phyloP scores from a whole-genome alignment of 2,113 vertebrate genomes.

The Gyps fulvus region DNA sequence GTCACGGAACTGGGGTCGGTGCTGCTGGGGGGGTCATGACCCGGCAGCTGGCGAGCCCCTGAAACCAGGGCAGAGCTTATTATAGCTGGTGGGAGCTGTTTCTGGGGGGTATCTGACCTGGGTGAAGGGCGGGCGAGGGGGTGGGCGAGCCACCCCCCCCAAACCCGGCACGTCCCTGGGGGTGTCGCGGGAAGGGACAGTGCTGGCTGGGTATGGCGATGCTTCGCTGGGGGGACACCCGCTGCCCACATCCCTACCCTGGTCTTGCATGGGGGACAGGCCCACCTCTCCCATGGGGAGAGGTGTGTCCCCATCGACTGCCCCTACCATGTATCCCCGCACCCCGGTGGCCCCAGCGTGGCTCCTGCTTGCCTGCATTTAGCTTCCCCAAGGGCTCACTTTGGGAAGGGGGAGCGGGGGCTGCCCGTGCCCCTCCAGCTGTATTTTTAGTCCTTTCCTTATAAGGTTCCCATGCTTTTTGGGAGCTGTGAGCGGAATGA shows the following conservation, averaged over 20 bases:
- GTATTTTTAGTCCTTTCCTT: conserved; percentile 28
- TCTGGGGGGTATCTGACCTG: background rate
- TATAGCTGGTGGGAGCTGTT: background rate
- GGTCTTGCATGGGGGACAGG: background rate
- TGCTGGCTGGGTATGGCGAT: background rate
- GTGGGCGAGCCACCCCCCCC: background rate
- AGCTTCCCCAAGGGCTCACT: background rate
- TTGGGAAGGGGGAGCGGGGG: background rate
- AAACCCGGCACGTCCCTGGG: background rate
- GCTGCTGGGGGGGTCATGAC: background rate
- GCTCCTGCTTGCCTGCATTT: background rate
- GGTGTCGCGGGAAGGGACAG: background rate
- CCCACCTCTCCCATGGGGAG: too few species aligned
- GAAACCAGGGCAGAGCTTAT: background rate
- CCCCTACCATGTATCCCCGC: background rate
- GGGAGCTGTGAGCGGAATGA: conserved; percentile 13
- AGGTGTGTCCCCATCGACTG: background rate
- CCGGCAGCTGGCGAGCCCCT: conserved; percentile 7
- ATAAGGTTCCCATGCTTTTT: conserved; percentile 27
- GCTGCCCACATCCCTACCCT: too few species aligned
- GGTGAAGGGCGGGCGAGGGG: background rate
- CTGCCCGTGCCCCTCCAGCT: background rate
- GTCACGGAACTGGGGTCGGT: background rate
- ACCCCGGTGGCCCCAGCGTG: background rate
- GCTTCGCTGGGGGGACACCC: background rate